Percentiles rank a stretch among this genome's conserved stretches.
Evolutionary conservation across 1,140 invertebrate species (phyloP).

Genomic region (Diachasmimorpha longicaudata): DNA sequence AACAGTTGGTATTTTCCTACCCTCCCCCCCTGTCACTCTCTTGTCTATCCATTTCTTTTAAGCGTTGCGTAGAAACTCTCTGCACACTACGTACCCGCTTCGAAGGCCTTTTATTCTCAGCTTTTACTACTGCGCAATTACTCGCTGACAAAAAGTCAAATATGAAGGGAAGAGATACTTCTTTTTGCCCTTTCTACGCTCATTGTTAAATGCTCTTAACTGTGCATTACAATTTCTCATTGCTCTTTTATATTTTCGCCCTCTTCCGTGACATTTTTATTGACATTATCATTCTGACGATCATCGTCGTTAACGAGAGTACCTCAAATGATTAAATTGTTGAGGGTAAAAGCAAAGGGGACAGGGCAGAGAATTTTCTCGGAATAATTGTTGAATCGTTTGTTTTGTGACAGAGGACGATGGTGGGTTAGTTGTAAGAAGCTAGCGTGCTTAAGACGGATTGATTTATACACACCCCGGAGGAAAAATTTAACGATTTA

Average conservation of each 20-base stretch:
- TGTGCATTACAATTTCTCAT: neutral
- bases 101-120: conserved; percentile 37
- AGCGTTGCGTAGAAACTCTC: conserved; percentile 44
- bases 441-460: no score
- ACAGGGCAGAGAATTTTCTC: no score
- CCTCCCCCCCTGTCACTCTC: neutral
- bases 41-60: conserved; percentile 16
- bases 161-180: neutral
- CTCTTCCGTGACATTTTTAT: neutral
- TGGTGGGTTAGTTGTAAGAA: no score
- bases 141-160: conserved; percentile 15
- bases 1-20: conserved; percentile 54
- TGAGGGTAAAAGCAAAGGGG: neutral
- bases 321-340: neutral
- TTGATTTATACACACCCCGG: no score
- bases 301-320: neutral
- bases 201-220: neutral
- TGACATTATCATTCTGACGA: neutral
- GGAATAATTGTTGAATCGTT: no score
- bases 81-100: conserved; percentile 52
- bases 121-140: conserved; percentile 38
- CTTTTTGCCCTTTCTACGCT: neutral
- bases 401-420: no score
- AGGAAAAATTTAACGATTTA: no score
- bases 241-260: neutral